These are phyloP conservation scores for Corythoichthys intestinalis DNA, from an alignment of 2,113 vertebrate genomes.

Conservation along the genomic window DNA sequence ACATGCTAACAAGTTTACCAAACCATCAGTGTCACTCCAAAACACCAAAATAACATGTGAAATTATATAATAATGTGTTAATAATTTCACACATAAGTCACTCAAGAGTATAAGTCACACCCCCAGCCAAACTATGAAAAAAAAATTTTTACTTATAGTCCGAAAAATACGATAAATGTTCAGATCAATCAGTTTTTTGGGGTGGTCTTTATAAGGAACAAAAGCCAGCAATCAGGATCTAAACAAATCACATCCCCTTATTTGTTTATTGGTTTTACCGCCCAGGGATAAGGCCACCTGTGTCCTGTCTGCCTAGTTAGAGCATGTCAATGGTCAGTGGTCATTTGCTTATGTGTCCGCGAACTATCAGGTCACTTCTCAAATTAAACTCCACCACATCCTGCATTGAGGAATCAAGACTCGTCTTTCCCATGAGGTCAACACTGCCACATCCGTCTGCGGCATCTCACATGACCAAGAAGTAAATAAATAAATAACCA, in stretches of 20 bases:
- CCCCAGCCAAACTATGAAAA: too few species aligned
- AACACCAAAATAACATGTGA: too few species aligned
- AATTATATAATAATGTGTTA: too few species aligned
- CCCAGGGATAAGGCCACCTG: slow-evolving; percentile 54
- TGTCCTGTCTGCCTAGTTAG: slow-evolving; percentile 33
- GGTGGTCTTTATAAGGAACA: slow-evolving; percentile 37
- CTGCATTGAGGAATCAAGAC: slow-evolving; percentile 56
- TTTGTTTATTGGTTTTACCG: slow-evolving; percentile 67
- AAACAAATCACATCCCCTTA: slow-evolving; percentile 62
- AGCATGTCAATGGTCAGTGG: slow-evolving; percentile 12
- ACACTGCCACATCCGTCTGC: slow-evolving; percentile 53
- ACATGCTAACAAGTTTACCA: too few species aligned
- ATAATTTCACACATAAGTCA: too few species aligned
- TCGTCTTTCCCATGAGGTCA: slow-evolving; percentile 36
- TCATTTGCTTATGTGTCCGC: slow-evolving; percentile 34
- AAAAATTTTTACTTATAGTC: slow-evolving; percentile 8
- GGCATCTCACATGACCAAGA: slow-evolving; percentile 26
- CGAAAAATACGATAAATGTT: slow-evolving; percentile 18
- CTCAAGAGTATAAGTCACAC: too few species aligned
- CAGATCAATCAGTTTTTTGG: slow-evolving; percentile 3
- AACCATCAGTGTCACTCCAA: too few species aligned
- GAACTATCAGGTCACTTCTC: slow-evolving; percentile 21
- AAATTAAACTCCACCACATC: slow-evolving; percentile 64
- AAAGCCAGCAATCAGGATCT: slow-evolving; percentile 31
- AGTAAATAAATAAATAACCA: background rate